Evolutionary conservation across 2,797 vertebrate genomes (phyloP).

Genomic region (Micropoecilia bifurca): DNA sequence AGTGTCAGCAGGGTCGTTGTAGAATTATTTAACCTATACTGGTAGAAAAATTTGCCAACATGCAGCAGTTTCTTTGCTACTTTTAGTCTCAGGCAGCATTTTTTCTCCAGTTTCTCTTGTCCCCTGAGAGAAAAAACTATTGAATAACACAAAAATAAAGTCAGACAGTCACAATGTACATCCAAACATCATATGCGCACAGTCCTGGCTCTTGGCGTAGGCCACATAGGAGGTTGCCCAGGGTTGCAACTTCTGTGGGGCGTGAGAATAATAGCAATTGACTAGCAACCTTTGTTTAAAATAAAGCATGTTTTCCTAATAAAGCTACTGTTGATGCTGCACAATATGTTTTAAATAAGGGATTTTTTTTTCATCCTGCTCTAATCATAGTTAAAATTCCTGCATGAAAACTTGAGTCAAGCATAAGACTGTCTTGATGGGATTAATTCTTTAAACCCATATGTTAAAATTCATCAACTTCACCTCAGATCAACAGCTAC

Average conservation of each 20-base stretch:
- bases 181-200: neutral
- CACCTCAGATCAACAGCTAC: neutral
- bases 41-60: slow-evolving; percentile 12
- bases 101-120: neutral
- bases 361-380: neutral
- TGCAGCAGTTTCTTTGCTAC: slow-evolving; percentile 7
- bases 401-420: neutral
- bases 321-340: neutral
- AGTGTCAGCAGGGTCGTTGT: neutral
- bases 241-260: neutral
- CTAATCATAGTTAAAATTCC: neutral
- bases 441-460: no score
- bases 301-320: neutral
- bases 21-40: slow-evolving; percentile 35
- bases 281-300: neutral
- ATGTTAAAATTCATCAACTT: neutral
- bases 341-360: neutral
- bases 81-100: no score
- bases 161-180: neutral
- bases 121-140: neutral
- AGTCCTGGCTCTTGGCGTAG: neutral
- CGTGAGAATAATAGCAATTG: neutral
- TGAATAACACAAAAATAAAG: neutral
- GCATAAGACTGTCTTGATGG: neutral
- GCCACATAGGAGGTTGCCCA: neutral